phyloP scores from a whole-genome alignment of 2,797 vertebrate genomes.

The Pseudochromis fuscus region DNA sequence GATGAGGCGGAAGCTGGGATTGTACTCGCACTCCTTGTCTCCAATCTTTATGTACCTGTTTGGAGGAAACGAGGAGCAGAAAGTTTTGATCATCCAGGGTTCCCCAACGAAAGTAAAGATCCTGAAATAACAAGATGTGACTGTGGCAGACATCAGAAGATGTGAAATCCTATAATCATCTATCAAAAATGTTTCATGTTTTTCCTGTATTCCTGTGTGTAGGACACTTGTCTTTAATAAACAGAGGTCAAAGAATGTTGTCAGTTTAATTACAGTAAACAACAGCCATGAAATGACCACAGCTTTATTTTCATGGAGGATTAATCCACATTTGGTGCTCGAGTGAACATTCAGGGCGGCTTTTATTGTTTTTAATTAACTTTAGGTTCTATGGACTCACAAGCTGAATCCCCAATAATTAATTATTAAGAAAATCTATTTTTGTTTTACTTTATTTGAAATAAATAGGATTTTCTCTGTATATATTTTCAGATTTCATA shows the following conservation, averaged over 20 bases:
- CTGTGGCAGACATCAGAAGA: background rate
- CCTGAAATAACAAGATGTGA: background rate
- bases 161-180: background rate
- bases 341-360: background rate
- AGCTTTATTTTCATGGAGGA: background rate
- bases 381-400: background rate
- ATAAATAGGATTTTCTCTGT: background rate
- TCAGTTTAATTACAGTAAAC: too few relatives aligned
- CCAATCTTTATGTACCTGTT: constrained; percentile 93
- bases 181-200: background rate
- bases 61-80: background rate
- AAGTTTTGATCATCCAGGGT: background rate
- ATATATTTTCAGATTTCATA: background rate
- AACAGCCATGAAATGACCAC: background rate
- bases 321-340: too few relatives aligned
- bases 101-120: background rate
- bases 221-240: background rate
- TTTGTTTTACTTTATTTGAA: too few relatives aligned
- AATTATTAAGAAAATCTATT: too few relatives aligned
- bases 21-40: constrained; percentile 96
- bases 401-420: background rate
- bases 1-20: constrained; percentile 91
- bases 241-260: too few relatives aligned
- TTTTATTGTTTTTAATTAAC: background rate
- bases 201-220: background rate